Percentiles rank a stretch among this genome's conserved stretches.
phyloP scores from a whole-genome alignment of 2,888 invertebrate genomes.

The Neoitamus cyanurus region DNA sequence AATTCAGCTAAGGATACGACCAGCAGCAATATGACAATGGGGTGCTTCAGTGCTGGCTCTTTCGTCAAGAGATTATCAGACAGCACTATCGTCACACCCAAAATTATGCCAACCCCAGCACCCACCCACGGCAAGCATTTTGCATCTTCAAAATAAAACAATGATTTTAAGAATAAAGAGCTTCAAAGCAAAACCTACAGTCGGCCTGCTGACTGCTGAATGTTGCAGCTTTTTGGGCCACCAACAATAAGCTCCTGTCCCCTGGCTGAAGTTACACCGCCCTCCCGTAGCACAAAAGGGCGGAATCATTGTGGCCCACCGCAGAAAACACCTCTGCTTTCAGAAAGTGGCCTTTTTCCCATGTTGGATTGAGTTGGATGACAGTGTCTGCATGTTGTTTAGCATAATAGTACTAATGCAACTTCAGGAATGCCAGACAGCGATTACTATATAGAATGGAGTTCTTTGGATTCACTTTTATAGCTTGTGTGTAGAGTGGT shows the following conservation, averaged over 20 bases:
- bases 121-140: conserved; percentile 81
- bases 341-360: conserved; percentile 84
- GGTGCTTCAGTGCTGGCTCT: conserved; percentile 76
- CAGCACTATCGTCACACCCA: conserved; percentile 75
- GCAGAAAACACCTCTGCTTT: conserved; percentile 79
- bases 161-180: not conserved
- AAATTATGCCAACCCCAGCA: conserved; percentile 77
- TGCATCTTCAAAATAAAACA: conserved; percentile 69
- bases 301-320: conserved; percentile 74
- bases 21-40: conserved; percentile 76
- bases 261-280: conserved; percentile 76
- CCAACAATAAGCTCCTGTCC: conserved; percentile 73
- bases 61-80: conserved; percentile 75
- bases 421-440: conserved; percentile 81
- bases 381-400: conserved; percentile 82
- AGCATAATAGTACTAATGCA: conserved; percentile 80
- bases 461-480: conserved; percentile 78
- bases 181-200: conserved; percentile 64
- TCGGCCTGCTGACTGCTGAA: conserved; percentile 71
- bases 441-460: conserved; percentile 79
- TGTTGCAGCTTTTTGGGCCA: conserved; percentile 71
- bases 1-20: conserved; percentile 75
- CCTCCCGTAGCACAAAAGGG: conserved; percentile 75
- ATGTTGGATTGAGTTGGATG: conserved; percentile 78
- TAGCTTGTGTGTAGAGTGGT: conserved; percentile 83